Conservation (phyloP, 2,797 vertebrate species). For the Rhinogobio ventralis region DNA sequence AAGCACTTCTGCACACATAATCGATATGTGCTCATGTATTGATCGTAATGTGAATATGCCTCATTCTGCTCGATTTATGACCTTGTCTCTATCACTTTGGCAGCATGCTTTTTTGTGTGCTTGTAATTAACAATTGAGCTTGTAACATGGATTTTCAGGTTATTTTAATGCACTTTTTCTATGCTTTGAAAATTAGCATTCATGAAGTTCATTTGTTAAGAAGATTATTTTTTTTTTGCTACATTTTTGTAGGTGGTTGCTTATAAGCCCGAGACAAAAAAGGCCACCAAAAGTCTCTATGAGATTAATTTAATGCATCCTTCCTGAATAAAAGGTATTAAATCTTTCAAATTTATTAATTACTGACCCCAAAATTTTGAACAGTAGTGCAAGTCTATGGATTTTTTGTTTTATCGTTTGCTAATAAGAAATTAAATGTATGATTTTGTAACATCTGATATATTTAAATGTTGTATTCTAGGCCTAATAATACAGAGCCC, state of each 20-base stretch:
- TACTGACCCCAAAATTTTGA: neutral
- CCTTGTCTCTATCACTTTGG: slow-evolving; percentile 27
- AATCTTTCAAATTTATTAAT: neutral
- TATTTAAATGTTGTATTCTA: neutral
- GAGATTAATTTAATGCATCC: neutral
- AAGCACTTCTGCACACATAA: slow-evolving; percentile 37
- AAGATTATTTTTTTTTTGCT: neutral
- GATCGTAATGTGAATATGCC: slow-evolving; percentile 50
- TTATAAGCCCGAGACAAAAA: neutral
- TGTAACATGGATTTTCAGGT: slow-evolving; percentile 20
- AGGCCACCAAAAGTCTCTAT: neutral
- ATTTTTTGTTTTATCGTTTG: neutral
- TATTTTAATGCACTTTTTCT: slow-evolving; percentile 16
- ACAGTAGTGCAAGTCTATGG: neutral
- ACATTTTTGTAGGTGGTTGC: neutral
- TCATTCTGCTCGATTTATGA: slow-evolving; percentile 43
- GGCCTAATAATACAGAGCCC: neutral
- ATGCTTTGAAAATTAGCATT: neutral
- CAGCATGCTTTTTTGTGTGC: slow-evolving; percentile 2
- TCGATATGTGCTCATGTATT: slow-evolving; percentile 51
- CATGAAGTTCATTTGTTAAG: neutral
- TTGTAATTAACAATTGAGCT: slow-evolving; percentile 34
- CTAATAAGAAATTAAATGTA: neutral
- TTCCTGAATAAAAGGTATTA: neutral
- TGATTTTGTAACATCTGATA: neutral